Base-by-base conservation (phyloP, 2,113 vertebrate genomes). In the Mastomys natalensis region DNA sequence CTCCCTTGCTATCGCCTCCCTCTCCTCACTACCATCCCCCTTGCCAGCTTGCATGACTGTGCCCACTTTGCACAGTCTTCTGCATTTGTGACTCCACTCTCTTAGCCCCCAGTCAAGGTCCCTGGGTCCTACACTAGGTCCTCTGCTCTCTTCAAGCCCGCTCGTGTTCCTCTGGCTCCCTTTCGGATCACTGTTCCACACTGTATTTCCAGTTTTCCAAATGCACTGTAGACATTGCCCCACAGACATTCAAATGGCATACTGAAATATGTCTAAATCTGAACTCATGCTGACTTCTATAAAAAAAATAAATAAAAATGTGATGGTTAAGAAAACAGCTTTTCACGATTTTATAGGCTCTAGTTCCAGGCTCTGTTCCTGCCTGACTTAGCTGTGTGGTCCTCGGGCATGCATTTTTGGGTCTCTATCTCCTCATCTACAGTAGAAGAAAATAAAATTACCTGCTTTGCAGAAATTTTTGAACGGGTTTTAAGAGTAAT, bases 371-470 rank as follows among this genome's bases (percentile, higher is more conserved):
- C 16, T 87, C 73, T 55, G 84, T 4, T 34, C 26, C 70, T 80
- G 37, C 80, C 19, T 76, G 60, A 11, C 66, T 96, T 80, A n/a
- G 3, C 85, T 76, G 21, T 84, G 29, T 74, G 26, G 55, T 8
- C 70, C 16, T 64, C 68, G 87, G 72, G 90, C 78, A 77, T 88
- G 70, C 80, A 70, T 76, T 51, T 78, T 77, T 92, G 26, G 55
- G 51, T 84, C 48, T 93, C 70, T 78, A 72, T 85, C 92, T 68
- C 37, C 34, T 78, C 16, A 77, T 43, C 53, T 89, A 3, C 68
- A 34, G 81, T 43, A 43, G 53, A 64, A 24, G 40, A 82, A 89
- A 95, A 68, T 8, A 93, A 55, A 95, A 95, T 48, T 60, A 82
- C 12, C 17, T 66, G 68, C 66, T 86, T 89, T 51, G 60, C 1